Conservation (phyloP, 1,140 invertebrate genomes). For the Drosophila nasuta region DNA sequence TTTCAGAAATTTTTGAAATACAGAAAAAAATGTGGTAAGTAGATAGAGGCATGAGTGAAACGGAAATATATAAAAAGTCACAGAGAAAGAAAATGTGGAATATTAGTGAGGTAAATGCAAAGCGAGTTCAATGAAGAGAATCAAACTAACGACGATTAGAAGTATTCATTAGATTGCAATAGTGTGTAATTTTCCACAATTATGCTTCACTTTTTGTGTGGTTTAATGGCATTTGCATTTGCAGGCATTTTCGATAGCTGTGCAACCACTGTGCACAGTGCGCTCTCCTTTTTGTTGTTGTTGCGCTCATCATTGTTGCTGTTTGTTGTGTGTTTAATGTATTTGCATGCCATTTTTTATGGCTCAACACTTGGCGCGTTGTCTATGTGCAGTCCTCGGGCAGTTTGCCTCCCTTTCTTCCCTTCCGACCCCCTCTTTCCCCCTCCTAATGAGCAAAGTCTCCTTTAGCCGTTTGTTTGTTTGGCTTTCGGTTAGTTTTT, state of each 20-base stretch:
- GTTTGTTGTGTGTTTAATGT: conserved; percentile 37
- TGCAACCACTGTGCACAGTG: conserved; percentile 33
- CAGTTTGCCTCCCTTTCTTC: neutral
- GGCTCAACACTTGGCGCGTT: conserved; percentile 47
- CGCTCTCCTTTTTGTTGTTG: conserved; percentile 19
- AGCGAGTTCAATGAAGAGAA: too few relatives aligned
- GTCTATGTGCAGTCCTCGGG: conserved; percentile 27
- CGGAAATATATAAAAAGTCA: too few relatives aligned
- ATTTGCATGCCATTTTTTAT: conserved; percentile 67
- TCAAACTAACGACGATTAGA: too few relatives aligned
- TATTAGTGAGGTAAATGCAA: too few relatives aligned
- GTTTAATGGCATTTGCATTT: neutral
- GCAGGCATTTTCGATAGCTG: neutral
- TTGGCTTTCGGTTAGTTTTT: conserved; percentile 40
- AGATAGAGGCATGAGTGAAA: too few relatives aligned
- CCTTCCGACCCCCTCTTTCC: neutral
- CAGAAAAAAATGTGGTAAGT: too few relatives aligned
- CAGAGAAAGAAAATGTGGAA: too few relatives aligned
- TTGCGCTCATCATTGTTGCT: conserved; percentile 24
- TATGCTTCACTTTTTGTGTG: too few relatives aligned
- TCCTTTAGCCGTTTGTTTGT: conserved; percentile 23
- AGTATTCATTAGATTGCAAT: too few relatives aligned
- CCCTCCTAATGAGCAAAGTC: neutral
- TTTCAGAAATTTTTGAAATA: too few relatives aligned
- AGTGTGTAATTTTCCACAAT: too few relatives aligned